phyloP scores from a whole-genome alignment of 2,113 vertebrate species.

The Cyprinodon variegatus region DNA sequence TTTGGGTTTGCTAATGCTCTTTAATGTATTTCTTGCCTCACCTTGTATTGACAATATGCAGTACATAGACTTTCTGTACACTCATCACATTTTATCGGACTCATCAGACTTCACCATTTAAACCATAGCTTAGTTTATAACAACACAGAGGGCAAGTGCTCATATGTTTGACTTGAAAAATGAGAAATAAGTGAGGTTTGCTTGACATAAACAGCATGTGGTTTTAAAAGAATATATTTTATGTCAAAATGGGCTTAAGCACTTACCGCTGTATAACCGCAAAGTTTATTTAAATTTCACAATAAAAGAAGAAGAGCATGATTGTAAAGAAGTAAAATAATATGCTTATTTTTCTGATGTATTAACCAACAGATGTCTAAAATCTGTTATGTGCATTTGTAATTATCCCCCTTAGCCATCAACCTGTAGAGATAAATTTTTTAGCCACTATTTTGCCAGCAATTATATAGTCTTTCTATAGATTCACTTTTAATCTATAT shows the following conservation, averaged over 20 bases:
- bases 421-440: not conserved
- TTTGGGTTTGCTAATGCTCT: not conserved
- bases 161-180: not conserved
- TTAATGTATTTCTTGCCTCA: no score
- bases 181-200: not conserved
- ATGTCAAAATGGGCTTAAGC: no score
- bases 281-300: not conserved
- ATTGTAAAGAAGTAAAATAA: not conserved
- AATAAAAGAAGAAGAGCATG: not conserved
- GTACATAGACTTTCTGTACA: no score
- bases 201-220: not conserved
- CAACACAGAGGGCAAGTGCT: not conserved
- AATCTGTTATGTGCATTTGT: no score
- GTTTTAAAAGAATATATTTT: no score
- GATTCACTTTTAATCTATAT: not conserved
- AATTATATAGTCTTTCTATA: not conserved
- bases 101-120: not conserved
- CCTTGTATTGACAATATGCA: no score
- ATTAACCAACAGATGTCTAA: no score
- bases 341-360: no score
- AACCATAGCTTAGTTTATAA: not conserved
- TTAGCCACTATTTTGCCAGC: not conserved
- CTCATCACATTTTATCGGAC: no score
- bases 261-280: not conserved
- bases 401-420: not conserved